Percentiles rank a stretch among this genome's conserved stretches.
Conservation (phyloP, 2,797 vertebrate genomes). For the Holocentrus rufus region DNA sequence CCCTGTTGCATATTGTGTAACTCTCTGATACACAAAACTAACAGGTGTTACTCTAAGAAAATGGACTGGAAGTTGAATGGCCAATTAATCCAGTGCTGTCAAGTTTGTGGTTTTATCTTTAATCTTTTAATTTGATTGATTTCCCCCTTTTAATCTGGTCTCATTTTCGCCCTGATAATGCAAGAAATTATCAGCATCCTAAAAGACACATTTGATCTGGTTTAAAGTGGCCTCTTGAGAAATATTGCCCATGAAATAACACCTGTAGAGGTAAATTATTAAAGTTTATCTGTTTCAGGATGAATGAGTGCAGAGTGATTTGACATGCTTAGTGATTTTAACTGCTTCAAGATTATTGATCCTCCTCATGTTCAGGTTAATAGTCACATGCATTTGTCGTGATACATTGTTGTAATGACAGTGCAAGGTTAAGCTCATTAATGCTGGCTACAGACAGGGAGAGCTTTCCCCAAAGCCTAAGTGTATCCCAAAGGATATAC, state of each 20-base stretch:
- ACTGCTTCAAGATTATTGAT: not conserved
- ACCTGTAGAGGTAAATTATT: too few species aligned
- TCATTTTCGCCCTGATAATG: constrained; percentile 31
- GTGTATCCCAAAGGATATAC: too few species aligned
- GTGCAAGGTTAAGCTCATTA: too few species aligned
- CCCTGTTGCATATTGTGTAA: too few species aligned
- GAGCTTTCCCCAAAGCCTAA: too few species aligned
- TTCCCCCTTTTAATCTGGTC: not conserved
- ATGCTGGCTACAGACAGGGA: too few species aligned
- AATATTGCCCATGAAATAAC: constrained; percentile 14
- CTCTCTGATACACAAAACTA: not conserved
- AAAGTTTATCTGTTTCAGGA: not conserved
- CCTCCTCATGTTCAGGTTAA: not conserved
- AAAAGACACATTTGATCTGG: constrained; percentile 30
- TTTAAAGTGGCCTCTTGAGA: constrained; percentile 26
- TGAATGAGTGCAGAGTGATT: constrained; percentile 3
- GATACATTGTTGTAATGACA: too few species aligned
- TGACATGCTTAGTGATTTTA: constrained; percentile 9
- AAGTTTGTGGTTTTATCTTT: constrained; percentile 32
- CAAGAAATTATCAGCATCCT: constrained; percentile 18
- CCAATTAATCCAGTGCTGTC: constrained; percentile 16
- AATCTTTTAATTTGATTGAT: too few species aligned
- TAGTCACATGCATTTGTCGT: too few species aligned
- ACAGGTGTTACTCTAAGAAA: not conserved
- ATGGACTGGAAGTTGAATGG: constrained; percentile 6